These are phyloP conservation scores for Agriotes lineatus DNA, from an alignment of 2,888 invertebrate species.

Conservation along the genomic window DNA sequence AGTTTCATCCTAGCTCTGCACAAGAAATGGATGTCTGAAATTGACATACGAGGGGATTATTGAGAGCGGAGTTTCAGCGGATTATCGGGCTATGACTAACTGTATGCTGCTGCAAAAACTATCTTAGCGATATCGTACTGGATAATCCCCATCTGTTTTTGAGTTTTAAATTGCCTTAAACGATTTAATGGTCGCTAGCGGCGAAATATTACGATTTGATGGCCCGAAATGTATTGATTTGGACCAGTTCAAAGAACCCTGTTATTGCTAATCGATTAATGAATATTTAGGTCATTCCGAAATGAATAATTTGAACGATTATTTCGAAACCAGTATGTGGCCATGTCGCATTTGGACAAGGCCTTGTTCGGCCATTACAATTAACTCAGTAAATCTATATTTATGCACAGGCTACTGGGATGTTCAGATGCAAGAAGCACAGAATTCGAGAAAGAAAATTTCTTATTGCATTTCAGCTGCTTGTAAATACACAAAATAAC, in stretches of 20 bases:
- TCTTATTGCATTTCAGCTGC: no score
- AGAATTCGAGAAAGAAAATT: no score
- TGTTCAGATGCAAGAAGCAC: no score
- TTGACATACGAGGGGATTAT: conserved; percentile 15
- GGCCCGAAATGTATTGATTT: not conserved
- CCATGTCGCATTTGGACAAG: not conserved
- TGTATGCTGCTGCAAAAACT: conserved; percentile 1
- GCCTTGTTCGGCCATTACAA: no score
- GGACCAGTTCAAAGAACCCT: not conserved
- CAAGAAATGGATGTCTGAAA: conserved; percentile 2
- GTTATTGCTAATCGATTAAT: not conserved
- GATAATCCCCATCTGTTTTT: not conserved
- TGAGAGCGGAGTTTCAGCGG: not conserved
- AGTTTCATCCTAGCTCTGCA: not conserved
- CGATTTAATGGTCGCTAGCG: not conserved
- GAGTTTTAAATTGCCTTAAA: not conserved
- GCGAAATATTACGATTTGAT: not conserved
- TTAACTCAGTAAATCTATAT: no score
- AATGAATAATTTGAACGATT: not conserved
- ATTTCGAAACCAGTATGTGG: not conserved
- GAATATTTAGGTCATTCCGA: not conserved
- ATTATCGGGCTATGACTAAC: not conserved
- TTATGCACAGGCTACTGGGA: no score
- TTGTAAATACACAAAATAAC: no score
- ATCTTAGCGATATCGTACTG: not conserved